Evolutionary conservation across 2,888 invertebrate genomes (phyloP).

Genomic region (Chaetogeoica ovagalla): DNA sequence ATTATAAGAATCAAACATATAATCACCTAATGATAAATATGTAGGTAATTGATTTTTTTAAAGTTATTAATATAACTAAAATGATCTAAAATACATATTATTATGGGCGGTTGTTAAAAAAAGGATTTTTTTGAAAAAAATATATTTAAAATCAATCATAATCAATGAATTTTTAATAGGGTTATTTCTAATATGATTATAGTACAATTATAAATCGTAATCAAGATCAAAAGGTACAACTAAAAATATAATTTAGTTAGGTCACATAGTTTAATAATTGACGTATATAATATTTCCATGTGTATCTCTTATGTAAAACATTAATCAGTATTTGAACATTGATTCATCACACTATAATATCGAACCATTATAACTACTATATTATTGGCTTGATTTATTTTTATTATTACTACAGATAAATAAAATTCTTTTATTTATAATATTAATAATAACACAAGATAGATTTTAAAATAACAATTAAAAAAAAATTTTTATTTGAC

Average conservation of each 20-base stretch:
- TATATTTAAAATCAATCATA: too few relatives aligned
- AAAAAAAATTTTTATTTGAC: too few relatives aligned
- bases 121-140: too few relatives aligned
- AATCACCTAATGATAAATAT: not conserved
- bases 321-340: constrained; percentile 48
- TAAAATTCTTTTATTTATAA: not conserved
- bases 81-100: too few relatives aligned
- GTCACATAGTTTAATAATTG: constrained; percentile 8
- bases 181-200: too few relatives aligned
- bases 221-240: constrained; percentile 9
- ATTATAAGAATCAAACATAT: not conserved
- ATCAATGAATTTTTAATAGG: too few relatives aligned
- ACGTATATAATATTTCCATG: constrained; percentile 14
- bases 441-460: too few relatives aligned
- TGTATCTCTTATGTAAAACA: constrained; percentile 24
- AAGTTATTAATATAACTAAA: too few relatives aligned
- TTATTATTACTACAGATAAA: not conserved
- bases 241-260: constrained; percentile 27
- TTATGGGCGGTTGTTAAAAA: too few relatives aligned
- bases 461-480: too few relatives aligned
- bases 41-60: too few relatives aligned
- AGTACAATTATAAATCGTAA: not conserved
- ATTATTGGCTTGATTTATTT: constrained; percentile 41
- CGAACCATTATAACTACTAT: constrained; percentile 34
- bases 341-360: constrained; percentile 43